Evolutionary conservation across 2,888 invertebrate genomes (phyloP), one percentile per base, ranked within the genome.

Genomic region (Spodoptera littoralis): DNA sequence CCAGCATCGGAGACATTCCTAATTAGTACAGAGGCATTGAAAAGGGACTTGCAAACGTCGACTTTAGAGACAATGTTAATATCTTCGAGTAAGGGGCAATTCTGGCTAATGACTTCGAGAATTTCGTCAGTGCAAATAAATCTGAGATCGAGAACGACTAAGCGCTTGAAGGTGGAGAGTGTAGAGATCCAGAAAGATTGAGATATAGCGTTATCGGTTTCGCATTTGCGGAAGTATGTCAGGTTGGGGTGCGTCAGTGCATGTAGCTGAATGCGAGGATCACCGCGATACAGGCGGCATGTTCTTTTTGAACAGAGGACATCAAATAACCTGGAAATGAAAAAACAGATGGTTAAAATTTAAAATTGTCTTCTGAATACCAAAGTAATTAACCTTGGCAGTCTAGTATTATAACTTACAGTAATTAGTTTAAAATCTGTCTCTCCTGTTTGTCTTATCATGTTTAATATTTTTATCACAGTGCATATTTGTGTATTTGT

Each of bases 41-140:
- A 92, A 41, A 86, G 85, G 9, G 95, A 94, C 81, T 92, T 95
- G 67, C 90, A 90, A 48, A 95, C 88, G 76, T 94, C 94, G 64
- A 95, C 92, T 79, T 88, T 87, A 55, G 95, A 95, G 57, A 95
- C 93, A 70, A 94, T 93, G 73, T 95, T 95, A 44, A 95, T 85
- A 79, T 95, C 94, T 82, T 93, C 92, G 1, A 95, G 88, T 44
- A 90, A 76, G 44, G 80, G 88, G 75, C 95, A 95, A 70, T 84
- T 87, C 13, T 81, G 73, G 45, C 93, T 90, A 1, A 95, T 86
- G 30, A 93, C 88, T 81, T 92, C 81, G 12, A 95, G 90, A 50
- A 95, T 94, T 85, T 95, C 95, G 75, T 95, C 94, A 24, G 95
- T 94, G 73, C 95, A 95, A 72, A 94, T 90, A 76, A 95, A 94